Evolutionary conservation across 2,113 vertebrate genomes (phyloP).

Genomic region (Gymnobelideus leadbeateri): DNA sequence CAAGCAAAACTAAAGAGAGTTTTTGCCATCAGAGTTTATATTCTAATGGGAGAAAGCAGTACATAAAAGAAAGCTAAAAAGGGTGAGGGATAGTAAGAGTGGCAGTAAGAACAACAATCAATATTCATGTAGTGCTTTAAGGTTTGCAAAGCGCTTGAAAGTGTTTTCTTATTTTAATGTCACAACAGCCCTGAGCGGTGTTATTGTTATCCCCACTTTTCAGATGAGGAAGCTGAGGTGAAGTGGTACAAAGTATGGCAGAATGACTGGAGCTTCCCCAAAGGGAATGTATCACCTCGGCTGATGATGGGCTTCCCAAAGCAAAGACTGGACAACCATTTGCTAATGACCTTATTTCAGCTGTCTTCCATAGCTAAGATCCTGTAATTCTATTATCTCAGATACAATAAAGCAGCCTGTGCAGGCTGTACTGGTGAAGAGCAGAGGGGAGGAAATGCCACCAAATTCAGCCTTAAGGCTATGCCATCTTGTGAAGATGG

Average conservation of each 20-base stretch:
- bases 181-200: neutral
- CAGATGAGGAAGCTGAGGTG: neutral
- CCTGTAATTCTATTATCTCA: conserved; percentile 61
- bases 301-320: neutral
- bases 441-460: conserved; percentile 55
- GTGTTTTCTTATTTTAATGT: neutral
- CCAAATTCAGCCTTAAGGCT: conserved; percentile 80
- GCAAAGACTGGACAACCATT: neutral
- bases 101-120: neutral
- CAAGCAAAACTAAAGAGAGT: neutral
- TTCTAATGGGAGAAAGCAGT: neutral
- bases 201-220: neutral
- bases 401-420: conserved; percentile 74
- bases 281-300: neutral
- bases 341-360: neutral
- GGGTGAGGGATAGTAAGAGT: neutral
- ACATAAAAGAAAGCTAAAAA: neutral
- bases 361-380: neutral
- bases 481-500: conserved; percentile 80
- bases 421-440: conserved; percentile 73
- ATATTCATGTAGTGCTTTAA: neutral
- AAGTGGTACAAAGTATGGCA: neutral
- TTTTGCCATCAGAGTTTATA: neutral
- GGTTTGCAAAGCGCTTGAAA: neutral
- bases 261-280: neutral